These are phyloP conservation scores for Girardia tigrina DNA, from an alignment of 2,888 invertebrate genomes.

Conservation along the genomic window DNA sequence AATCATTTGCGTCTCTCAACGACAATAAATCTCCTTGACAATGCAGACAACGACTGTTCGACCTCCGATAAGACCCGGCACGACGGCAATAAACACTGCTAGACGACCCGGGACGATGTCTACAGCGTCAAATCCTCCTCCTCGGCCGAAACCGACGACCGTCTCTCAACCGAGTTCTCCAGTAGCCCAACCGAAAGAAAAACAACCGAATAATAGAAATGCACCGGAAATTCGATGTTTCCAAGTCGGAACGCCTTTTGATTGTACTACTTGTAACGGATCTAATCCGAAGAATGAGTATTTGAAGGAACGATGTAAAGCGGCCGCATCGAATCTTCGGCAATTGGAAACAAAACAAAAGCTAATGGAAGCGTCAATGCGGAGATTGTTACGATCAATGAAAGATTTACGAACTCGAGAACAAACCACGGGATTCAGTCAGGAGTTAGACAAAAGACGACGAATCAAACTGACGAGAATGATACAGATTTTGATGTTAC, in stretches of 20 bases:
- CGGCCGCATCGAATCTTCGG: neutral
- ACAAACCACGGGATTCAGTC: conserved; percentile 17
- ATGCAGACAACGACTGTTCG: too few species aligned
- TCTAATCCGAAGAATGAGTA: neutral
- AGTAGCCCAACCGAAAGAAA: too few species aligned
- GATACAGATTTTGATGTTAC: conserved; percentile 33
- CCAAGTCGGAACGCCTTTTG: neutral
- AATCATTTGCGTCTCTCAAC: too few species aligned
- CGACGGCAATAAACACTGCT: too few species aligned
- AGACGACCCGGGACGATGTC: too few species aligned
- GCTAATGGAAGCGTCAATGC: conserved; percentile 30
- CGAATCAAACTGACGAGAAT: conserved; percentile 30
- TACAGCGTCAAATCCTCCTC: too few species aligned
- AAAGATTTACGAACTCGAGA: conserved; percentile 23
- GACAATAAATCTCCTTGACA: too few species aligned
- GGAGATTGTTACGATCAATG: conserved; percentile 29
- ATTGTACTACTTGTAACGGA: neutral
- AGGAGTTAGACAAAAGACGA: conserved; percentile 28
- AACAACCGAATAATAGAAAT: too few species aligned
- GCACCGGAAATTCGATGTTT: neutral
- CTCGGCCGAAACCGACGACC: too few species aligned
- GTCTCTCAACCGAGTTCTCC: too few species aligned
- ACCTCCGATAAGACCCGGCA: too few species aligned
- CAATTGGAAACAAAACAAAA: conserved; percentile 32
- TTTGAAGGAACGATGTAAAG: neutral